These are phyloP conservation scores for Leucania comma DNA, from an alignment of 2,888 invertebrate genomes.

Conservation along the genomic window DNA sequence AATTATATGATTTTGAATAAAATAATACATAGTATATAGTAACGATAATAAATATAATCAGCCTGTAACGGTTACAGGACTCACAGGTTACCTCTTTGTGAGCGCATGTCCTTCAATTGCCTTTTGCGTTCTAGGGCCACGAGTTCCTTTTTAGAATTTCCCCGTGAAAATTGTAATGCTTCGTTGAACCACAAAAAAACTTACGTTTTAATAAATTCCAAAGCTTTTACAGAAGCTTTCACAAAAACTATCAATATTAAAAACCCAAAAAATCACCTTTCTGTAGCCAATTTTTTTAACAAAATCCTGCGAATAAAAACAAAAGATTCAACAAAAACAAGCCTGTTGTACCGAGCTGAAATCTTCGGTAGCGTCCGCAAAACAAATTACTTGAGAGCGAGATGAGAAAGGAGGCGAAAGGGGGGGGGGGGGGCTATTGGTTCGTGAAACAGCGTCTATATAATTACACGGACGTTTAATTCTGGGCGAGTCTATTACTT, in stretches of 20 bases:
- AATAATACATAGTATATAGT: too few relatives aligned
- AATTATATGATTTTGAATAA: too few relatives aligned
- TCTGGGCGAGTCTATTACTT: conserved; percentile 50
- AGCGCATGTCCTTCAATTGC: too few relatives aligned
- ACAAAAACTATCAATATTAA: background rate
- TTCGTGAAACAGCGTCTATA: conserved; percentile 66
- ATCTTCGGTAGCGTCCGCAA: conserved; percentile 56
- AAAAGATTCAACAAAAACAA: conserved; percentile 61
- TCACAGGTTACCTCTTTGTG: too few relatives aligned
- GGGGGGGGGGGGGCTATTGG: conserved; percentile 50
- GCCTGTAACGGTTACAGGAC: background rate
- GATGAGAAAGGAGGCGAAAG: conserved; percentile 20
- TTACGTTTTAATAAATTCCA: background rate
- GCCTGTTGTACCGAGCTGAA: conserved; percentile 47
- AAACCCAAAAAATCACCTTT: conserved; percentile 12
- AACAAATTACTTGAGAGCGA: conserved; percentile 65
- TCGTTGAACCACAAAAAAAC: background rate
- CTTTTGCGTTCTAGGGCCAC: too few relatives aligned
- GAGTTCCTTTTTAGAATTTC: too few relatives aligned
- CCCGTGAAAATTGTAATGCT: too few relatives aligned
- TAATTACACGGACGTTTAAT: conserved; percentile 65
- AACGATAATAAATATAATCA: too few relatives aligned
- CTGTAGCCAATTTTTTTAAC: background rate
- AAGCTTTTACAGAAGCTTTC: too few relatives aligned
- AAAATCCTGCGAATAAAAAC: conserved; percentile 24